Conservation (phyloP, 2,797 vertebrate species). For the Hydrolagus colliei region DNA sequence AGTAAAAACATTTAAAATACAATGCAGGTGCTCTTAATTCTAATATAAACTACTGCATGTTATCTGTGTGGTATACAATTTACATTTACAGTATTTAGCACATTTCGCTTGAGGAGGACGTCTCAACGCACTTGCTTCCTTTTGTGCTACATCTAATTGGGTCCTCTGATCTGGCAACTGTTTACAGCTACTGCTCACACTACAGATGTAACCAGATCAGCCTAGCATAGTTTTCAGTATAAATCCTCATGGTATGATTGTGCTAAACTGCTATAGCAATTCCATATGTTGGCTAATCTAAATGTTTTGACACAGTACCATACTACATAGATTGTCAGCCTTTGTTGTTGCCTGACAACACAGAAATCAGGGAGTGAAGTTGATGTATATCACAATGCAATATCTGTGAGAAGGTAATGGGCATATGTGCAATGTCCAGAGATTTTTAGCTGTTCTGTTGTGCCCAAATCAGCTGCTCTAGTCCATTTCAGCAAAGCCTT, state of each 20-base stretch:
- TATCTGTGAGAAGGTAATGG: not conserved
- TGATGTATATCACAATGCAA: not conserved
- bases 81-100: no score
- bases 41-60: not conserved
- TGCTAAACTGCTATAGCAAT: not conserved
- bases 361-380: not conserved
- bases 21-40: not conserved
- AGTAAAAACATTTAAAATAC: not conserved
- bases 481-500: not conserved
- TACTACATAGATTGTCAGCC: not conserved
- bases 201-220: not conserved
- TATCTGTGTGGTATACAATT: not conserved
- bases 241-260: not conserved
- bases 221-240: not conserved
- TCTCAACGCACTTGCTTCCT: no score
- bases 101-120: no score
- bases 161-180: not conserved
- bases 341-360: constrained; percentile 8
- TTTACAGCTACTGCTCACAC: not conserved
- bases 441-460: not conserved
- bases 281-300: not conserved
- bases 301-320: no score
- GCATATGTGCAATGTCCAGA: not conserved
- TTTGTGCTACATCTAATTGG: not conserved
- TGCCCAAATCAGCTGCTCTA: not conserved